phyloP scores from a whole-genome alignment of 2,113 vertebrate species.

The Drymodes brunneopygia region DNA sequence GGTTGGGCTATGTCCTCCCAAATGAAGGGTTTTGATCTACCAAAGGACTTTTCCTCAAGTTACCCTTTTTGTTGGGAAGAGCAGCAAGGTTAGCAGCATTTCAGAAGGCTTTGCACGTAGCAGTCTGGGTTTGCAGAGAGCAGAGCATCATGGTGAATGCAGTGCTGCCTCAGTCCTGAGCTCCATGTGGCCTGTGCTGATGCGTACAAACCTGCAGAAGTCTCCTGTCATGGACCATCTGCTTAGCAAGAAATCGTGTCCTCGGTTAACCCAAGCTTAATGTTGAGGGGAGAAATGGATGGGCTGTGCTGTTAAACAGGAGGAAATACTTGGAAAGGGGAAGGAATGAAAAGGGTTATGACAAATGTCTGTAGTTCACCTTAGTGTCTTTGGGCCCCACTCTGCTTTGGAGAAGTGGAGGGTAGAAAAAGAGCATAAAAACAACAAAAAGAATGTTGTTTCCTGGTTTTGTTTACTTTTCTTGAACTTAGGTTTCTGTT shows the following conservation, averaged over 20 bases:
- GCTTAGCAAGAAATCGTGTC: neutral
- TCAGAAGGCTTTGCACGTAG: neutral
- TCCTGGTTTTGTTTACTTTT: neutral
- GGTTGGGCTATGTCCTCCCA: neutral
- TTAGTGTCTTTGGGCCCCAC: neutral
- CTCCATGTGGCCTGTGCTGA: neutral
- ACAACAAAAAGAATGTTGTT: neutral
- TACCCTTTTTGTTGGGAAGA: neutral
- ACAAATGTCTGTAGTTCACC: neutral
- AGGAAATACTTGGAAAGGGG: neutral
- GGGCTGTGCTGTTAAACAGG: neutral
- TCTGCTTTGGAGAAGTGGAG: neutral
- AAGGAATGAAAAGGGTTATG: neutral
- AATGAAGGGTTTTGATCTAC: neutral
- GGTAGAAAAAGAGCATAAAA: neutral
- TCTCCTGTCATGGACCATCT: neutral
- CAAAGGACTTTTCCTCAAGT: neutral
- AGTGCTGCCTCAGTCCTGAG: neutral
- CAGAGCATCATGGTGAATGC: rapidly evolving
- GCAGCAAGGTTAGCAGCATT: rapidly evolving
- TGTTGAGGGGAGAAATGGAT: neutral
- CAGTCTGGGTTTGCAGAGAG: neutral
- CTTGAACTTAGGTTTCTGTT: neutral
- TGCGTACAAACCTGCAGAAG: neutral
- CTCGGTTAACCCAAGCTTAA: neutral